phyloP scores from a whole-genome alignment of 2,113 vertebrate species.

The Reinhardtius hippoglossoides region DNA sequence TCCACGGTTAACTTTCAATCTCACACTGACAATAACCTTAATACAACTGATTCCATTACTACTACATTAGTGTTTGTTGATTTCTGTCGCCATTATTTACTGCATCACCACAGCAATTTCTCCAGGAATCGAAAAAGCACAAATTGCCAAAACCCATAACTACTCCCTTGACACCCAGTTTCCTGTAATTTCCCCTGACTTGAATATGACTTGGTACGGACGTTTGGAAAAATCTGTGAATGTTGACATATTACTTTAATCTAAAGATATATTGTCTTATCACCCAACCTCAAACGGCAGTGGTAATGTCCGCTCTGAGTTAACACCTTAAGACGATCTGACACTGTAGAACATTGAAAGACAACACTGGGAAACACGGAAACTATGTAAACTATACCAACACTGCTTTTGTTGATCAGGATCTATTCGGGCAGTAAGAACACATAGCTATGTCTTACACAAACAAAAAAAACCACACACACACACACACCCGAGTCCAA shows the following conservation, averaged over 20 bases:
- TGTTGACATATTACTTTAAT: background rate
- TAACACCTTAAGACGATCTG: background rate
- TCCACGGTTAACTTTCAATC: background rate
- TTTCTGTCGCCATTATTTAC: background rate
- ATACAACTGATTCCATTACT: background rate
- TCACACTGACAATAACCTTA: background rate
- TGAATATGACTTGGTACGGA: background rate
- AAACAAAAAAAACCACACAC: conserved; percentile 16
- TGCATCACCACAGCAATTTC: background rate
- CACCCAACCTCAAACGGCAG: background rate
- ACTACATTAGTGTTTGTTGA: background rate
- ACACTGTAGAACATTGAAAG: background rate
- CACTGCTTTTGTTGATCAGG: conserved; percentile 38
- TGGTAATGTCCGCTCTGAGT: background rate
- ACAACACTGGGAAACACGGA: background rate
- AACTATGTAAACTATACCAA: background rate
- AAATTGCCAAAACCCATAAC: background rate
- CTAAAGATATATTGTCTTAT: background rate
- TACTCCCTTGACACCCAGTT: background rate
- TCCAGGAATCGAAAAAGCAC: background rate
- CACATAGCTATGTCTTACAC: conserved; percentile 24
- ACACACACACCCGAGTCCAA: background rate
- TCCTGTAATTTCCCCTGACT: background rate
- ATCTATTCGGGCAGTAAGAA: conserved; percentile 35
- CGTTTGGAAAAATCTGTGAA: background rate